A percentile compares a stretch with the other conserved stretches of the same genome.
These are phyloP conservation scores for Octonoba sinensis DNA, from an alignment of 2,888 invertebrate genomes.

Conservation along the genomic window DNA sequence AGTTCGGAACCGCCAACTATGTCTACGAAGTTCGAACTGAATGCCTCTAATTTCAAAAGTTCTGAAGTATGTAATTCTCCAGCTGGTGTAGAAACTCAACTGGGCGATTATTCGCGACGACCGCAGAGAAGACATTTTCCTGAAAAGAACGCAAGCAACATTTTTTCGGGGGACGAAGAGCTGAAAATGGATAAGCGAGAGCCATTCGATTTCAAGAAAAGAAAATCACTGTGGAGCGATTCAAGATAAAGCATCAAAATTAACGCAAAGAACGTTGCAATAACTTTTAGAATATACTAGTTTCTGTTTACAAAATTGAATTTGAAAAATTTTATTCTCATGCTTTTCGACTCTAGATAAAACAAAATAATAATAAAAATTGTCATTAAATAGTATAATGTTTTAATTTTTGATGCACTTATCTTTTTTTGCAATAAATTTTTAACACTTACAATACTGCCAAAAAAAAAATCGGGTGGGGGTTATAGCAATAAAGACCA, in stretches of 20 bases:
- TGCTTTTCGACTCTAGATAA: background rate
- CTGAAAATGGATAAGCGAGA: background rate
- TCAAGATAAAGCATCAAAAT: background rate
- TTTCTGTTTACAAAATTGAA: too few species aligned
- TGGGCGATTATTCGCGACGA: background rate
- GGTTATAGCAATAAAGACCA: too few species aligned
- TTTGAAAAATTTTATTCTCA: too few species aligned
- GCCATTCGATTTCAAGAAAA: conserved; percentile 25
- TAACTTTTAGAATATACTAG: too few species aligned
- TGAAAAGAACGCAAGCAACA: conserved; percentile 21
- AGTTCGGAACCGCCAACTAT: too few species aligned
- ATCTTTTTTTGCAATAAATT: too few species aligned
- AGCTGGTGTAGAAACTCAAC: conserved; percentile 42
- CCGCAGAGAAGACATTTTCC: conserved; percentile 47
- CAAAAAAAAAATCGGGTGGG: too few species aligned
- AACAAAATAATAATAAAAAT: background rate
- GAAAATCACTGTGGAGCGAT: conserved; percentile 18
- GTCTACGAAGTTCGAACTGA: too few species aligned
- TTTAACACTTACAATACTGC: too few species aligned
- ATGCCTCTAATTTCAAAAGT: background rate
- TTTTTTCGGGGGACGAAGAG: conserved; percentile 8
- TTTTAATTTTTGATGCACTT: too few species aligned
- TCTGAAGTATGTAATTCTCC: conserved; percentile 10
- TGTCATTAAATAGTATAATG: too few species aligned
- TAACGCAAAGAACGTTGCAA: background rate